Base-by-base conservation (phyloP, 37 sponge, comb jelly and placozoan genomes). In the Corticium candelabrum region DNA sequence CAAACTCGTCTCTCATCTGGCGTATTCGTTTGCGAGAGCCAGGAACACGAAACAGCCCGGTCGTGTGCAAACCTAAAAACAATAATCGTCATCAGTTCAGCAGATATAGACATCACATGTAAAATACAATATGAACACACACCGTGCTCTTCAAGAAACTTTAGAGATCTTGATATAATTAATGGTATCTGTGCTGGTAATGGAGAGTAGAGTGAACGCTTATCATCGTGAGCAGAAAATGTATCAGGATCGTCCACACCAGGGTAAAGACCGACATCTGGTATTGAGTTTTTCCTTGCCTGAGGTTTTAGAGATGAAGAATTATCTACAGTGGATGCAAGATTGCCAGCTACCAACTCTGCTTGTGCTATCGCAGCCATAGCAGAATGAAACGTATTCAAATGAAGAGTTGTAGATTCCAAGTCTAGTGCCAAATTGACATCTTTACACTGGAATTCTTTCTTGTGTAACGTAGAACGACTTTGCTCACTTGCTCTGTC, bases 41-140 rank as follows among this genome's bases (percentile, higher is more conserved):
- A 32, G 73, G 5, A 29, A 70, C 73, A 7, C 73, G 73, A 70
- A 70, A 70, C 73, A 70, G 73, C 4, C 73, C 73, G 31, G 7
- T 4, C 73, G 73, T 35, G 7, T 70, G 29, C 5, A 70, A 7
- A 4, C 73, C 73, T 70, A 70, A 50, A 50, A 50, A 21, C 11
- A 50, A 50, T 11, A 50, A 50, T 11, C 11, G 21, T 50, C 11
- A 50, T 27, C 21, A 50, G 62, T 50, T 50, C 21, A n/a, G n/a
- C n/a, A n/a, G n/a, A n/a, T n/a, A n/a, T n/a, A n/a, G n/a, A n/a
- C n/a, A n/a, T n/a, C n/a, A n/a, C n/a, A n/a, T n/a, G n/a, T n/a
- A n/a, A n/a, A n/a, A n/a, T n/a, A n/a, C n/a, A n/a, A n/a, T n/a
- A n/a, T n/a, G n/a, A n/a, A n/a, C n/a, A n/a, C 21, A 21, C 21